Evolutionary conservation across 1,140 invertebrate genomes (phyloP).

Genomic region (Ectropis grisescens): DNA sequence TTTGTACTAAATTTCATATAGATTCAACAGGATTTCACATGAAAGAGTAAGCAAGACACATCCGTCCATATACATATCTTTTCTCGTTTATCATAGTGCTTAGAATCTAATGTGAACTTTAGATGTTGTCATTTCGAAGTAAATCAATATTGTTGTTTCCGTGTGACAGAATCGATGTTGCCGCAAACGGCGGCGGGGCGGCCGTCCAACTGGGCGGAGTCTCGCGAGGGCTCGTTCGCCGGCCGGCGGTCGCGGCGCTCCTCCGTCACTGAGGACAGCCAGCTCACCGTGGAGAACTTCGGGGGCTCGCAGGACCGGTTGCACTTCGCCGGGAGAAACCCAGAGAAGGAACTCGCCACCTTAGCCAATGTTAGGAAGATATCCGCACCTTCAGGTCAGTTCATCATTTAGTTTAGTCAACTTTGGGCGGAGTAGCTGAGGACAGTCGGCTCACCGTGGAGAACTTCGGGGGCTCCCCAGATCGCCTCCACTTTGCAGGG

Average conservation of each 20-base stretch:
- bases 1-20: too few relatives aligned
- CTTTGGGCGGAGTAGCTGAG: too few relatives aligned
- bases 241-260: conserved; percentile 85
- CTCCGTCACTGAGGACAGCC: conserved; percentile 88
- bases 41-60: too few relatives aligned
- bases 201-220: conserved; percentile 87
- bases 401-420: too few relatives aligned
- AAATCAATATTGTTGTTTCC: too few relatives aligned
- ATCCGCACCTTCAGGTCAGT: conserved; percentile 70
- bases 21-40: too few relatives aligned
- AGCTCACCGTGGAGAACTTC: conserved; percentile 93
- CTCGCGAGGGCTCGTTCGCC: conserved; percentile 81
- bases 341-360: conserved; percentile 78
- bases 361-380: conserved; percentile 68
- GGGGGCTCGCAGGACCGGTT: conserved; percentile 87
- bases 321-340: conserved; percentile 77
- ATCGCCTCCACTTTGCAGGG: conserved; percentile 77
- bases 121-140: too few relatives aligned
- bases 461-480: conserved; percentile 92
- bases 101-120: too few relatives aligned
- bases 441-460: conserved; percentile 92
- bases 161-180: too few relatives aligned
- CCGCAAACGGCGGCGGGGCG: conserved; percentile 84
- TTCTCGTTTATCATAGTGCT: too few relatives aligned
- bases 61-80: too few relatives aligned